A percentile compares a stretch with the other conserved stretches of the same genome.
phyloP scores from a whole-genome alignment of 2,797 vertebrate species.

The Sciaenops ocellatus region DNA sequence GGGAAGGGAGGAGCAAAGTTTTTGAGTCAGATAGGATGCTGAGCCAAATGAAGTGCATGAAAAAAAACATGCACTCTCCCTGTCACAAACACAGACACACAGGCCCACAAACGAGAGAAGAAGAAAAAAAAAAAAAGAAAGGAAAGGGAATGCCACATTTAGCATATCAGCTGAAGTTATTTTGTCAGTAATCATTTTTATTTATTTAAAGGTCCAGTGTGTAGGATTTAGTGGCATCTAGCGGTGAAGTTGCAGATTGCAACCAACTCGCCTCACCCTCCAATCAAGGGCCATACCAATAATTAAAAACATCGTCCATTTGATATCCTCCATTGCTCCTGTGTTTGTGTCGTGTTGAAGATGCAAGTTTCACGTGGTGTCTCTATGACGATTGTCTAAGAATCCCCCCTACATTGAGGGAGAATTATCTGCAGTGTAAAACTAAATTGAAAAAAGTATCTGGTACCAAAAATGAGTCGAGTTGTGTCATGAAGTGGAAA shows the following conservation, averaged over 20 bases:
- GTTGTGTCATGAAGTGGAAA: neutral
- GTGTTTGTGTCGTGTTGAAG: too few species aligned
- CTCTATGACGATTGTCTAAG: too few species aligned
- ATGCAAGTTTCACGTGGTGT: too few species aligned
- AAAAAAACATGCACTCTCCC: slow-evolving; percentile 20
- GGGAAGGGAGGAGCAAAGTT: slow-evolving; percentile 60
- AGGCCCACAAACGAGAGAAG: neutral
- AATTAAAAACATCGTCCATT: too few species aligned
- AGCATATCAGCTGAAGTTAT: neutral
- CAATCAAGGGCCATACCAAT: too few species aligned
- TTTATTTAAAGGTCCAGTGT: neutral
- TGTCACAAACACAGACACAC: slow-evolving; percentile 8
- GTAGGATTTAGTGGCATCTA: too few species aligned
- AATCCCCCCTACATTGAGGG: too few species aligned
- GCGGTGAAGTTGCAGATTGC: too few species aligned
- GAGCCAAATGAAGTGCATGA: slow-evolving; percentile 27
- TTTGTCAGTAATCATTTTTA: neutral
- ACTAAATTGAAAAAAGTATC: neutral
- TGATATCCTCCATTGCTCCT: too few species aligned
- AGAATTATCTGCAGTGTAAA: too few species aligned
- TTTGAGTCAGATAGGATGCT: slow-evolving; percentile 39
- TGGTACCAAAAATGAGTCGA: neutral
- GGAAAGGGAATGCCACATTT: neutral
- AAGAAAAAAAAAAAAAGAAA: neutral
- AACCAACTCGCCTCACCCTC: too few species aligned